These are phyloP conservation scores for Melipona quadrifasciata DNA, from an alignment of 1,140 invertebrate genomes.

Conservation along the genomic window DNA sequence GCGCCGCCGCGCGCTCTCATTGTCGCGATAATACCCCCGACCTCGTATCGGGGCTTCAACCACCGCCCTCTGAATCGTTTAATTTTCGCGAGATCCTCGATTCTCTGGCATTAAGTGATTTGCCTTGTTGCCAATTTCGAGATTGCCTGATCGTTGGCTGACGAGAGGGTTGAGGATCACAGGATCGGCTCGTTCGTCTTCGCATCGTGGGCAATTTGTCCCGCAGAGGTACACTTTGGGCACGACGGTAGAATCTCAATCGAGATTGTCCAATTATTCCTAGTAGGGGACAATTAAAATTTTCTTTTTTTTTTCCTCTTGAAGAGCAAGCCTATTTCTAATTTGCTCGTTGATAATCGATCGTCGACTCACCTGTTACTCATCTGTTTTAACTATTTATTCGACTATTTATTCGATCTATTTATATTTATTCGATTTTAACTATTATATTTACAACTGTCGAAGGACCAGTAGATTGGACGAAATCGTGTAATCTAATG, in stretches of 20 bases:
- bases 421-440: too few relatives aligned
- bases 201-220: not conserved
- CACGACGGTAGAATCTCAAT: too few relatives aligned
- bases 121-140: constrained; percentile 6
- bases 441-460: too few relatives aligned
- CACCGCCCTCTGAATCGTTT: constrained; percentile 20
- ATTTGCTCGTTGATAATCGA: not conserved
- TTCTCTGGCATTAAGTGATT: constrained; percentile 11
- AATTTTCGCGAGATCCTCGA: not conserved
- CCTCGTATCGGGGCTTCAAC: constrained; percentile 47
- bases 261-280: too few relatives aligned
- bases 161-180: not conserved
- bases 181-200: not conserved
- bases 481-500: constrained; percentile 43
- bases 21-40: constrained; percentile 59
- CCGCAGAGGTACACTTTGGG: not conserved
- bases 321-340: too few relatives aligned
- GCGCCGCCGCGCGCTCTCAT: constrained; percentile 52
- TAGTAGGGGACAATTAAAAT: too few relatives aligned
- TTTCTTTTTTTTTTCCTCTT: too few relatives aligned
- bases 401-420: too few relatives aligned
- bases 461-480: constrained; percentile 13
- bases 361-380: constrained; percentile 43
- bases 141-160: too few relatives aligned
- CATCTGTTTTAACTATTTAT: constrained; percentile 70